Base-by-base conservation (phyloP, 2,113 vertebrate species). In the Proterorhinus semilunaris region DNA sequence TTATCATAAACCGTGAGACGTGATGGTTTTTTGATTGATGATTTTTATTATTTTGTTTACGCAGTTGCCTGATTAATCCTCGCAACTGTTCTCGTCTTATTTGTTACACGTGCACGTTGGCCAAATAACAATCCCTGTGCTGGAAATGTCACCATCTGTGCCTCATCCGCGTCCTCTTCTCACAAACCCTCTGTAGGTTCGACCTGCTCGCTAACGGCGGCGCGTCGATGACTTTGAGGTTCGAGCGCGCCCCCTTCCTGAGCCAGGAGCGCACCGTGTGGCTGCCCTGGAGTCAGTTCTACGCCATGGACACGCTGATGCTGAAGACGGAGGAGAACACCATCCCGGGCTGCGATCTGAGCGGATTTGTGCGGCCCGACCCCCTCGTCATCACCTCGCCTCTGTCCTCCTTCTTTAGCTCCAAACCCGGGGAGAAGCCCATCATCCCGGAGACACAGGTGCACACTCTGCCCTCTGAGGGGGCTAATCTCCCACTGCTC, bases 281-380 rank as follows among this genome's bases (percentile, higher is more conserved):
- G 98, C 89, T 99, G 75, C 98, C 98, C 0, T 99, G 98, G 98
- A 98, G 97, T 68, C 96, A 94, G 85, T 99, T 99, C 83, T 98
- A 98, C 12, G 98, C 96, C 81, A 98, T 99, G 97, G 97, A 99
- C 91, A 99, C 98, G 0, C 94, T 99, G 65, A 94, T 96, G 86
- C 94, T 99, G 94, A 99, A 99, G 93, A 99, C 97, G 0, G 97
- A 99, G 83, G 98, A 99, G 90, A 99, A 99, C 91, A 96, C 96
- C 89, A 99, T 99, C 89, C 97, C 98, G 62, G 97, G 98, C 91
- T 99, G 98, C 70, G 97, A 99, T 85, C 93, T 99, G 82, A 99
- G 97, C 63, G 96, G 96, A 68, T 99, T 98, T 88, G 92, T 96
- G 79, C 92, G 97, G 71, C 97, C 98, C 2, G 96, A 99, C 76